Percentiles rank a stretch among this genome's conserved stretches.
Conservation (phyloP, 2,113 vertebrate genomes). For the Campylomormyrus numenius region DNA sequence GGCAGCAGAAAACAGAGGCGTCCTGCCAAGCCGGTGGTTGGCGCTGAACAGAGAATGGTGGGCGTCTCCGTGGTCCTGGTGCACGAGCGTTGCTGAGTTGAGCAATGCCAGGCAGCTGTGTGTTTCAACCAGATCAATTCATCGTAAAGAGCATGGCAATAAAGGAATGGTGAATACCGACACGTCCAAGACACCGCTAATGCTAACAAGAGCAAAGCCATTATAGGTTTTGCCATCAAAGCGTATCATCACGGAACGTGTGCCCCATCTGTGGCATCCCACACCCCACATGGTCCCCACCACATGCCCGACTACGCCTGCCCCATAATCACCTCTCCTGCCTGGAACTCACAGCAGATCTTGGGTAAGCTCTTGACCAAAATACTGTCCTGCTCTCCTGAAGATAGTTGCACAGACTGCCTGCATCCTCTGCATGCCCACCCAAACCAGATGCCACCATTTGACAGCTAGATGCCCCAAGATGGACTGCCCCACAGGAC, state of each 20-base stretch:
- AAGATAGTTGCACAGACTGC: background rate
- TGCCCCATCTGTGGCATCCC: background rate
- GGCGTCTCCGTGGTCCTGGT: background rate
- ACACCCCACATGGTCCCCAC: background rate
- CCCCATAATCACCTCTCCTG: background rate
- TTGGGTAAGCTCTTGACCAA: background rate
- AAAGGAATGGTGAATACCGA: background rate
- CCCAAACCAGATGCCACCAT: background rate
- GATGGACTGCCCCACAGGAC: conserved; percentile 1
- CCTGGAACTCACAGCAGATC: background rate
- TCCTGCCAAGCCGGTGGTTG: background rate
- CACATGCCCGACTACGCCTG: background rate
- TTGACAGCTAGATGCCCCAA: conserved; percentile 11
- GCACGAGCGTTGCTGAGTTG: background rate
- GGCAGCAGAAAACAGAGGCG: background rate
- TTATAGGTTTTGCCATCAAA: background rate
- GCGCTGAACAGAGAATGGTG: background rate
- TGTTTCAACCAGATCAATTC: background rate
- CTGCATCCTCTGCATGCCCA: background rate
- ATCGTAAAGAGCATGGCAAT: background rate
- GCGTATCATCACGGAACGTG: background rate
- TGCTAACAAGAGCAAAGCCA: background rate
- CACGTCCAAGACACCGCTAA: background rate
- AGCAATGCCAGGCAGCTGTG: background rate
- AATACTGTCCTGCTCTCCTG: background rate